phyloP scores from a whole-genome alignment of 2,888 invertebrate species.

The Ethmia dodecea region DNA sequence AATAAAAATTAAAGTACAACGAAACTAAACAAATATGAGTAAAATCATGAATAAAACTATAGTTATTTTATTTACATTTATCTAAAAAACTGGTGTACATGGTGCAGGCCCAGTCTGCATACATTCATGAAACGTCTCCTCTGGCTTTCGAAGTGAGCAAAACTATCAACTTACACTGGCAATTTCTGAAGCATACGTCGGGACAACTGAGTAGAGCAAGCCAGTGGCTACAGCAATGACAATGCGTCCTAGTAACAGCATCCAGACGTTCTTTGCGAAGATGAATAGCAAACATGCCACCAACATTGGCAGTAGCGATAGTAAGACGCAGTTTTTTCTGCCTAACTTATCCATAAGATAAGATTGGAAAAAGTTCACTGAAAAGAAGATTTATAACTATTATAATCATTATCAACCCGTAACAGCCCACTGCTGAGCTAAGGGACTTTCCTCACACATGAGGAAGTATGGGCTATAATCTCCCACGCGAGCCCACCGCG shows the following conservation, averaged over 20 bases:
- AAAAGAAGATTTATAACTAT: neutral
- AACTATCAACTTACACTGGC: conserved; percentile 32
- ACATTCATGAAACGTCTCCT: no score
- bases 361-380: conserved; percentile 23
- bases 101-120: no score
- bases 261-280: conserved; percentile 28
- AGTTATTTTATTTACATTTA: no score
- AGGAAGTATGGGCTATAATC: no score
- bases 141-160: no score
- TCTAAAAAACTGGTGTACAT: no score
- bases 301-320: conserved; percentile 21
- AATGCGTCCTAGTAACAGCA: conserved; percentile 25
- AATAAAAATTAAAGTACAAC: no score
- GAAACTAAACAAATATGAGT: no score
- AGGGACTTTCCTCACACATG: neutral
- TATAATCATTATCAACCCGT: no score
- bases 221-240: conserved; percentile 18
- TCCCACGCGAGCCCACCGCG: no score
- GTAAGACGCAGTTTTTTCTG: conserved; percentile 18
- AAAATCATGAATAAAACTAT: no score
- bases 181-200: conserved; percentile 31
- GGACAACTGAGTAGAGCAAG: conserved; percentile 19
- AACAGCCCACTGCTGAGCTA: no score
- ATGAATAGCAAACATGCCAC: conserved; percentile 18
- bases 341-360: conserved; percentile 23